Evolutionary conservation across 2,888 invertebrate species (phyloP), one percentile per base, ranked within the genome.

Genomic region (Ophioninae sp.): DNA sequence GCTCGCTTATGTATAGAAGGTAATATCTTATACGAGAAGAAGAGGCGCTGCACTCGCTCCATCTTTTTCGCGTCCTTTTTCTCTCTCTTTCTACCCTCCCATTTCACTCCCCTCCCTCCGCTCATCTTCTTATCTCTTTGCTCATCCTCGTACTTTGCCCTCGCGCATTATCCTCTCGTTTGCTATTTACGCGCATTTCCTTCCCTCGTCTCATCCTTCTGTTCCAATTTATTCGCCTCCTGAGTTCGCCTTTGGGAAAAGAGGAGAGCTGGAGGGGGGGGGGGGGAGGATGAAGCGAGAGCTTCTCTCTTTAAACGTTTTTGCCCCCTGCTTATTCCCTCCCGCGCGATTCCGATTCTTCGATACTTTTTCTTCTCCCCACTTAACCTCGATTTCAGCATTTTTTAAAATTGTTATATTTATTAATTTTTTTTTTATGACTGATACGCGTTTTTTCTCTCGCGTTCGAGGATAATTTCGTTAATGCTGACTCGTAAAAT

Each of bases 161-260:
- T 79, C 78, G 64, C 69, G 56, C 41, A 72, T 79, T 79, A 79
- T 79, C 79, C 58, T 72, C 79, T 72, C 79, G 73, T 78, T 82
- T 82, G 39, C 56, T 78, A 82, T 68, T 76, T 61, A 67, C 72
- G 76, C 65, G n/a, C 41, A 65, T 76, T 77, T 77, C 67, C 76
- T 81, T 58, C 41, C 71, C 68, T 69, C 77, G 17, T 59, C 73
- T 61, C 67, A 30, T 67, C 22, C 67, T 77, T 76, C 30, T 30
- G 64, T 39, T 75, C 65, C 69, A 79, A 72, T 77, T 81, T 77
- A 81, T 67, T 30, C 59, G 20, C 76, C 41, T 51, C 37, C 30
- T 65, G 59, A 44, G 44, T 7, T 13, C 13, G 44, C 10, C 10
- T 0, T 9, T 9, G 44, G 9, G 44, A 13, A 13, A 13, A 3